Percentiles rank a stretch among this genome's conserved stretches.
These are phyloP conservation scores for Nemotelus nigrinus DNA, from an alignment of 2,888 invertebrate species.

Conservation along the genomic window DNA sequence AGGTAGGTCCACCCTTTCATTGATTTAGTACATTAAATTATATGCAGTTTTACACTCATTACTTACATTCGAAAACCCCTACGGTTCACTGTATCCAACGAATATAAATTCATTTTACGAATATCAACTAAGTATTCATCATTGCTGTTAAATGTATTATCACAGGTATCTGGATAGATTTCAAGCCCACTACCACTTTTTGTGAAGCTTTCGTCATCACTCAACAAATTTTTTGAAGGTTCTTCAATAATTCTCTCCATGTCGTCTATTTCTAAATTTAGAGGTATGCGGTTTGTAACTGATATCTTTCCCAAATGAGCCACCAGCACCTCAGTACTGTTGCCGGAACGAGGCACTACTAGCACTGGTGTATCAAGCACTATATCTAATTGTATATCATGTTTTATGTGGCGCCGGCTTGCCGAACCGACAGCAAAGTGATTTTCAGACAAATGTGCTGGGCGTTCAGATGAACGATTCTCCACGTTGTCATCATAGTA, in stretches of 20 bases:
- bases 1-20: slow-evolving; percentile 59
- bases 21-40: background rate
- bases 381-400: slow-evolving; percentile 69
- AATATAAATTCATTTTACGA: slow-evolving; percentile 87
- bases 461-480: background rate
- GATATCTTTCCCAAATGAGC: slow-evolving; percentile 92
- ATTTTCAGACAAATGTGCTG: slow-evolving; percentile 1
- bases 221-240: slow-evolving; percentile 23
- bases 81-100: slow-evolving; percentile 71
- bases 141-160: slow-evolving; percentile 10
- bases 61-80: slow-evolving; percentile 59
- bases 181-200: background rate
- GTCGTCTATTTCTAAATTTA: slow-evolving; percentile 42
- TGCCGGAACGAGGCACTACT: slow-evolving; percentile 81
- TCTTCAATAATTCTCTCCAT: slow-evolving; percentile 53
- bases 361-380: slow-evolving; percentile 91
- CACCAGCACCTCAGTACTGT: slow-evolving; percentile 85
- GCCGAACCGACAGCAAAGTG: background rate
- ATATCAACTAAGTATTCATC: slow-evolving; percentile 75
- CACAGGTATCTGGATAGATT: slow-evolving; percentile 28
- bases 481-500: slow-evolving; percentile 54
- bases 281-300: slow-evolving; percentile 57
- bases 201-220: slow-evolving; percentile 45
- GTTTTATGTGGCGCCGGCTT: slow-evolving; percentile 7
- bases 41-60: background rate